phyloP scores from a whole-genome alignment of 2,888 invertebrate genomes.

The Ophion ellenae region DNA sequence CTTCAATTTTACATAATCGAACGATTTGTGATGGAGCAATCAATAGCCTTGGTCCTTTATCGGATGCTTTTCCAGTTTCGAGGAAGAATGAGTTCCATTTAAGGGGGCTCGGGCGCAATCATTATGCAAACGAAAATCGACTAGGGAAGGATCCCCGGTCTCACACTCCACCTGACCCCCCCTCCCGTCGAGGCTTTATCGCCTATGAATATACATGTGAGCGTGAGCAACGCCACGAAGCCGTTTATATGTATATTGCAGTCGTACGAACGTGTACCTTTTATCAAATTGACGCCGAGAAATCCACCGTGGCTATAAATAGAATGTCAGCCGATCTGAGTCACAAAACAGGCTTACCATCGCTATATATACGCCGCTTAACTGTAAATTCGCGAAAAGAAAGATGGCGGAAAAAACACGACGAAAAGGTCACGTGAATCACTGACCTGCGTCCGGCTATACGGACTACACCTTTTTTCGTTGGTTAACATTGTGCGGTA shows the following conservation, averaged over 20 bases:
- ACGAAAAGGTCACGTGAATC: slow-evolving; percentile 26
- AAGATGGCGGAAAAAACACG: slow-evolving; percentile 15
- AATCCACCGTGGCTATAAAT: slow-evolving; percentile 58
- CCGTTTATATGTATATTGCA: not conserved
- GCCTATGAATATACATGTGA: slow-evolving; percentile 37
- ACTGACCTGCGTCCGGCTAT: slow-evolving; percentile 14
- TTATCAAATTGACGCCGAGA: slow-evolving; percentile 46
- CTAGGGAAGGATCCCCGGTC: slow-evolving; percentile 2
- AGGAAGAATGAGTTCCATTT: slow-evolving; percentile 30
- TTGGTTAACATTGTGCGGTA: too few species aligned
- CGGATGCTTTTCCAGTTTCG: slow-evolving; percentile 6
- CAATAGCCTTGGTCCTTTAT: slow-evolving; percentile 4
- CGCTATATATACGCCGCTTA: slow-evolving; percentile 3
- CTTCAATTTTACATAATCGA: slow-evolving; percentile 3
- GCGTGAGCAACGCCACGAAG: not conserved
- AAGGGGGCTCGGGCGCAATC: slow-evolving; percentile 37
- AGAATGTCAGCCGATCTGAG: slow-evolving; percentile 55
- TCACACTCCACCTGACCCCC: not conserved
- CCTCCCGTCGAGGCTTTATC: not conserved
- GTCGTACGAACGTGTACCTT: slow-evolving; percentile 39
- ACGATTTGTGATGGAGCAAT: slow-evolving; percentile 2
- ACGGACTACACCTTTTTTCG: not conserved
- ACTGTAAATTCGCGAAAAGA: slow-evolving; percentile 20
- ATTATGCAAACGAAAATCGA: slow-evolving; percentile 61
- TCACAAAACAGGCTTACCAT: slow-evolving; percentile 39